Percentiles rank a stretch among this genome's conserved stretches.
Conservation (phyloP, 2,888 invertebrate species). For the Harpalus rufipes region DNA sequence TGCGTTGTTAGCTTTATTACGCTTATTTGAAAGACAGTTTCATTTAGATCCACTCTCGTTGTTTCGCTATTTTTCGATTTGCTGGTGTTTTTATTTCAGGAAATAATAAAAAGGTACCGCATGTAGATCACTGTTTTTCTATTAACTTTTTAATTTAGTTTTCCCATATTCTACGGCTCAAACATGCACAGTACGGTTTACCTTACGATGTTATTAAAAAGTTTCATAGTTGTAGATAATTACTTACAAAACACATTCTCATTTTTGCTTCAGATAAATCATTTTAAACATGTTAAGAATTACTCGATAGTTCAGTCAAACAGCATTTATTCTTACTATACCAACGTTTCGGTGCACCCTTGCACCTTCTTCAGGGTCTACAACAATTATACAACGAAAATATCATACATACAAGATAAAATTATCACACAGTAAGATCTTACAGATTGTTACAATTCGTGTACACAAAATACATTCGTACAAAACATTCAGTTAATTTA, state of each 20-base stretch:
- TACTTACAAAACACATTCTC: not conserved
- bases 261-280: no score
- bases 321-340: no score
- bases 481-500: no score
- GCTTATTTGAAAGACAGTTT: slow-evolving; percentile 50
- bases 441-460: no score
- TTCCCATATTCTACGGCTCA: not conserved
- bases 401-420: no score
- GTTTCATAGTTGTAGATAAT: not conserved
- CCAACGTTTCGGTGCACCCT: no score
- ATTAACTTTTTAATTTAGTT: slow-evolving; percentile 39
- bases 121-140: slow-evolving; percentile 10
- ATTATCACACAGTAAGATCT: no score
- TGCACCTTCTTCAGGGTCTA: no score
- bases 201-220: not conserved
- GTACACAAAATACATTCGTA: no score
- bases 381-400: no score
- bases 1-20: slow-evolving; percentile 50
- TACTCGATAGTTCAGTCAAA: no score
- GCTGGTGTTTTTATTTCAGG: slow-evolving; percentile 25
- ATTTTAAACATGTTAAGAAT: no score
- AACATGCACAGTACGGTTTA: not conserved
- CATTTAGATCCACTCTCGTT: slow-evolving; percentile 12
- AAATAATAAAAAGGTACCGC: slow-evolving; percentile 32
- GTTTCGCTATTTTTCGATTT: slow-evolving; percentile 33